phyloP scores from a whole-genome alignment of 92 coral and sea anemone genomes.

The Parazoanthus atlanticus region DNA sequence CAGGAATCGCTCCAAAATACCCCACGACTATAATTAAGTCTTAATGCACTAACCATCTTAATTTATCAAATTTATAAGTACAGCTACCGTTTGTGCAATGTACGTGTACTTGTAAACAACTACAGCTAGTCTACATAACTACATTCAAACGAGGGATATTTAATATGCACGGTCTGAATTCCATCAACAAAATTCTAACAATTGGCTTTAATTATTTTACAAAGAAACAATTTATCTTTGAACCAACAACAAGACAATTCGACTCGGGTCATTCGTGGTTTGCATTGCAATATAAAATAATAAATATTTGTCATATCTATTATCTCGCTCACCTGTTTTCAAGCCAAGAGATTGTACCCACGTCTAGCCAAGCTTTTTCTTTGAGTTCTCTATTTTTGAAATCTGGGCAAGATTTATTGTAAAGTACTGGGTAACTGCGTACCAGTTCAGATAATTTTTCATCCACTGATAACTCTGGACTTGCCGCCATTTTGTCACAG shows the following conservation, averaged over 20 bases:
- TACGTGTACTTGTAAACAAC: background rate
- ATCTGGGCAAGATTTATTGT: slow-evolving; percentile 18
- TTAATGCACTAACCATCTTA: no score
- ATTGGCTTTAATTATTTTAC: no score
- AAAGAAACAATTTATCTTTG: background rate
- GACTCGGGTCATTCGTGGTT: background rate
- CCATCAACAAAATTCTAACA: no score
- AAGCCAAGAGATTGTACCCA: slow-evolving; percentile 27
- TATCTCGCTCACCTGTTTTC: slow-evolving; percentile 24
- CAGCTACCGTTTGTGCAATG: background rate
- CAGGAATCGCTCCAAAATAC: no score
- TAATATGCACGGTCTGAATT: no score
- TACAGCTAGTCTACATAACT: background rate
- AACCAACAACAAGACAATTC: background rate
- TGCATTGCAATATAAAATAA: no score
- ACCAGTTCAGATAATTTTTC: slow-evolving; percentile 36
- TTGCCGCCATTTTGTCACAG: slow-evolving; percentile 5
- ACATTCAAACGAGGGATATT: no score
- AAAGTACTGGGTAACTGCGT: slow-evolving; percentile 31
- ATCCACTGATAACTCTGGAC: background rate
- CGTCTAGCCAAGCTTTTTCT: slow-evolving; percentile 19
- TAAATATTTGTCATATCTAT: background rate
- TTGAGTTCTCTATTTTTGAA: slow-evolving; percentile 1
- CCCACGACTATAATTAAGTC: no score
- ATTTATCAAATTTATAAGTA: no score